Base-by-base conservation (phyloP, 1,140 invertebrate genomes). In the Cydia pomonella region DNA sequence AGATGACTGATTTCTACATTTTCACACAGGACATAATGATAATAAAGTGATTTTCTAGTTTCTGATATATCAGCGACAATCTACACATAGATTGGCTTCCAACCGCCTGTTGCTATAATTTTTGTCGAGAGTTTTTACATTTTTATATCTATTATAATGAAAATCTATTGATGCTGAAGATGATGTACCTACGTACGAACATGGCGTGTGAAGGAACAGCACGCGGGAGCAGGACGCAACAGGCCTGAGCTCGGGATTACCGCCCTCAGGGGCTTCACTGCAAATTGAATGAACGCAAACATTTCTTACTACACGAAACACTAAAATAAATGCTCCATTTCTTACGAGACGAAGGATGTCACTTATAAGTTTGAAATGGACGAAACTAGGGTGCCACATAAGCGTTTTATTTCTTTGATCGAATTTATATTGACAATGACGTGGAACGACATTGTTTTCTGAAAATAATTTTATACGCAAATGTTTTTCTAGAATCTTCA, bases 271-370 rank as follows among this genome's bases (percentile, higher is more conserved):
- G 90, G 90, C 90, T 92, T 92, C 90, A 41, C 82, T 85, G 87
- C 85, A 91, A 91, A 90, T 91, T 88, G 85, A 92, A 92, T 91
- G 88, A 92, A 83, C 83, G 83, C 82, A 85, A 86, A 86, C 84
- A 87, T 83, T 80, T 83, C 74, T 83, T 75, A 73, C 63, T 75
- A 63, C 73, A 73, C 64, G 72, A 72, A 44, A 79, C 72, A 78
- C 75, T 79, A 78, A 79, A 82, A 82, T 82, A 79, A 81, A 79
- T 78, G 77, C n/a, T 38, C 29, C 79, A 79, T 80, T 77, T 74
- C 77, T 72, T 76, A 63, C 25, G 75, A 76, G 62, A 78, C 71
- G 63, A 77, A 64, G 69, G n/a, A 69, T 38, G 33, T 69, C 64
- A 69, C 64, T 59, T 33, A 33, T 38, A 69, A 69, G 64, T 21